Evolutionary conservation across 1,140 invertebrate species (phyloP), one percentile per base, ranked within the genome.

Genomic region (Sycophaga agraensis): DNA sequence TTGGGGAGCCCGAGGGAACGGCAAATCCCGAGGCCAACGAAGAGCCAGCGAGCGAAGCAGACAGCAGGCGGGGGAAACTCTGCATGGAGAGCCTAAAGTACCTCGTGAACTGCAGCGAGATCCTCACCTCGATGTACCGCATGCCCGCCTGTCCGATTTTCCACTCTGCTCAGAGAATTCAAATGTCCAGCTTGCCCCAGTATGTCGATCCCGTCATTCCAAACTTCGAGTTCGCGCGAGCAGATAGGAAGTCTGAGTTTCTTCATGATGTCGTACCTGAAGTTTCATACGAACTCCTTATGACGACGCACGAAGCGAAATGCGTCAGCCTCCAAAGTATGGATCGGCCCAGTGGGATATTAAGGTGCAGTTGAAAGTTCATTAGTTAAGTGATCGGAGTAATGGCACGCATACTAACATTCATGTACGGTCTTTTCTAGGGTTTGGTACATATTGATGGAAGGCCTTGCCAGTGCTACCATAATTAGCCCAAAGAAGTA

Each of bases 81-180:
- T 92, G 92, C 68, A 84, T 91, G 40, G 92, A 94, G 68, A 92
- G 93, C 5, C 75, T 97, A 2, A 90, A 91, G 63, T 93, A 95
- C 68, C 80, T 97, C 14, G 85, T 93, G 68, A 91, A 87, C 65
- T 96, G 92, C 73, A 90, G 89, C 63, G 86, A 88, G 59, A 96
- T 96, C 61, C 79, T 97, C 26, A 88, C 90, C 1, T 91, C 92
- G 67, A 96, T 97, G 92, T 94, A 93, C 76, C 88, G 89, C 70
- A 96, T 97, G 93, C 93, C 93, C 16, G 92, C 92, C 64, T 96
- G 93, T 76, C 94, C 94, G 1, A 90, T 92, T 46, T 96, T 97
- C 72, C 92, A 94, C 75, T 89, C 94, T 11, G 91, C 92, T 0
- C 90, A 94, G 68, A 88, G 91, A 73, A 92, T 95, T 61, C 91